A percentile compares a stretch with the other conserved stretches of the same genome.
Evolutionary conservation across 2,113 vertebrate species (phyloP).

Genomic region (Motacilla alba): DNA sequence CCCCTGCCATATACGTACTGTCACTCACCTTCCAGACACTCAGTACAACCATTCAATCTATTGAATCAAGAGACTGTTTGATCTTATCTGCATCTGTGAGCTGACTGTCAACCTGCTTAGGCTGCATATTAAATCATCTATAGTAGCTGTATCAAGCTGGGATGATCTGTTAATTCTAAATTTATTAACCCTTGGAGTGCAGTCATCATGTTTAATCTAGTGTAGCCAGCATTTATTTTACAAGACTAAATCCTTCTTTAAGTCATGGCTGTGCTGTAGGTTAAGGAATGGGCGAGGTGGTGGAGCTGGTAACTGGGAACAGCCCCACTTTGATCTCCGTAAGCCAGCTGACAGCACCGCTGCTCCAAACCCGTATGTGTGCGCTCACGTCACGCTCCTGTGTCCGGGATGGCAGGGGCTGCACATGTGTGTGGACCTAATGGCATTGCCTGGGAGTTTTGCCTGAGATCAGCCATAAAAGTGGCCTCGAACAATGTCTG

Average conservation of each 20-base stretch:
- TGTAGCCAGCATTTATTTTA: slow-evolving; percentile 77
- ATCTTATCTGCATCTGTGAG: slow-evolving; percentile 84
- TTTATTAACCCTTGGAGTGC: slow-evolving; percentile 85
- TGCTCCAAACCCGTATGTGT: not conserved
- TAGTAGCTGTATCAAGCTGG: slow-evolving; percentile 83
- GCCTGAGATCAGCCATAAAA: not conserved
- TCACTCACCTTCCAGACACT: slow-evolving; percentile 76
- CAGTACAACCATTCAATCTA: slow-evolving; percentile 75
- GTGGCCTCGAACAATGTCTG: not conserved
- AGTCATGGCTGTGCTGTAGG: slow-evolving; percentile 57
- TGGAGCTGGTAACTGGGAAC: slow-evolving; percentile 47
- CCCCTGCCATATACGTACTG: slow-evolving; percentile 66
- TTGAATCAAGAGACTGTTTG: slow-evolving; percentile 81
- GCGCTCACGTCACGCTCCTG: fast-evolving
- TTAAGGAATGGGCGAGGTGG: slow-evolving; percentile 60
- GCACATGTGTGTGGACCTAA: not conserved
- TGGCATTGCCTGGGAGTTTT: not conserved
- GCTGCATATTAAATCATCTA: slow-evolving; percentile 84
- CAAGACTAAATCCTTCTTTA: slow-evolving; percentile 73
- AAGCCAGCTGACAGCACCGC: not conserved
- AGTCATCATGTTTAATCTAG: slow-evolving; percentile 80
- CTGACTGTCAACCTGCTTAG: slow-evolving; percentile 82
- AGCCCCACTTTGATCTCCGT: slow-evolving; percentile 9
- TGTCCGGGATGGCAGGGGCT: fast-evolving
- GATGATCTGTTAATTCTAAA: slow-evolving; percentile 85